Evolutionary conservation across 2,113 vertebrate genomes (phyloP), one percentile per base, ranked within the genome.

Genomic region (Microtus ochrogaster): DNA sequence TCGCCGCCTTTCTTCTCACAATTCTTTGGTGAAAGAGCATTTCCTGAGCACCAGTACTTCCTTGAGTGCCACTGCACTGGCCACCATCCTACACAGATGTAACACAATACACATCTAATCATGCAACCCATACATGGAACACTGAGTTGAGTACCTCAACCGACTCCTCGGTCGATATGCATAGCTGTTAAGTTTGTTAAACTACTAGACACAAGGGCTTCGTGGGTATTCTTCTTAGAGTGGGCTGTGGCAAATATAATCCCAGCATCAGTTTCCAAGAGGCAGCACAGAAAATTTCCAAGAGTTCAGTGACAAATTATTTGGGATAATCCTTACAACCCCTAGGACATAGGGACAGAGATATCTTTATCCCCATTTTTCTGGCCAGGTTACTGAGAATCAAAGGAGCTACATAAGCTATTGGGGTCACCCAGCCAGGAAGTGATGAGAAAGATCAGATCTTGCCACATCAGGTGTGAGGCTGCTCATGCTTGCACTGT

Each of bases 301-400:
- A 78, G 82, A 95, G 73, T 72, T 94, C 55, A 97, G 65, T 94
- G 26, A 90, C 73, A 83, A 97, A 92, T 92, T 70, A 90, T 82
- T 84, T 94, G 44, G 49, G 76, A 65, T 85, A 91, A 96, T 68
- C 84, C 79, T 90, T 65, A 33, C 26, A 52, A 83, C 36, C n/a
- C 95, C 85, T 81, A 61, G 24, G 84, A 95, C 52, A 49, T 13
- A 44, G 61, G n/a, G 55, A 28, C n/a, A 17, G 63, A 90, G 83
- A 55, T 55, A 95, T 82, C 76, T 92, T 93, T 81, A 78, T 89
- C 90, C 68, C 41, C 65, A 33, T 83, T 82, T 95, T 85, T 61
- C 81, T 86, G 88, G 90, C 77, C 66, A 94, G 55, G 28, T 77
- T 77, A 79, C 41, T 82, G 85, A 92, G 66, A 78, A 44, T 92